phyloP scores from a whole-genome alignment of 2,797 vertebrate species.

The Austrolebias charrua region DNA sequence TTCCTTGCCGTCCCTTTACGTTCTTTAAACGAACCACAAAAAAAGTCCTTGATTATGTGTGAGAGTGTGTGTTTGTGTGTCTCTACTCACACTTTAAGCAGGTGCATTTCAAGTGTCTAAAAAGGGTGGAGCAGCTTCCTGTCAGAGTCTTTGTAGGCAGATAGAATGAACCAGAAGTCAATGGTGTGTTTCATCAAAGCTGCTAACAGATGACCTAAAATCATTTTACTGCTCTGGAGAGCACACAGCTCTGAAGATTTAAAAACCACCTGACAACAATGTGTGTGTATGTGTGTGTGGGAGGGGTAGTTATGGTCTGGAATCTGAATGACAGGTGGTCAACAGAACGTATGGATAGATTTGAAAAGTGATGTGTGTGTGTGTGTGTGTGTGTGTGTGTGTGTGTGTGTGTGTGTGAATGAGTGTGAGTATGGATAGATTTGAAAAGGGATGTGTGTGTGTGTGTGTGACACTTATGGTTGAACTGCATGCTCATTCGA shows the following conservation, averaged over 20 bases:
- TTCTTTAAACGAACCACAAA: slow-evolving; percentile 9
- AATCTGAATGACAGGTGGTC: slow-evolving; percentile 58
- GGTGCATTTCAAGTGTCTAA: slow-evolving; percentile 48
- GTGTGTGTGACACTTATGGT: slow-evolving; percentile 6
- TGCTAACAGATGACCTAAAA: slow-evolving; percentile 49
- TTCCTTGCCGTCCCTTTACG: slow-evolving; percentile 15
- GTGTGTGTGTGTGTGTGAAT: too few relatives aligned
- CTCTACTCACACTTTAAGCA: slow-evolving; percentile 43
- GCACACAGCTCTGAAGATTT: slow-evolving; percentile 55
- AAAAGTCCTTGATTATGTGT: not conserved
- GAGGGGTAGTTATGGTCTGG: not conserved
- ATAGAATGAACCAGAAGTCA: slow-evolving; percentile 56
- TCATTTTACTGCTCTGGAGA: slow-evolving; percentile 62
- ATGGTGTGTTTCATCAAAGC: slow-evolving; percentile 68
- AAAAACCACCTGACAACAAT: slow-evolving; percentile 62
- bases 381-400: too few relatives aligned
- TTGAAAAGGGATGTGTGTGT: slow-evolving; percentile 20
- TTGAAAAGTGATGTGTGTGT: slow-evolving; percentile 18
- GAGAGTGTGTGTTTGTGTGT: slow-evolving; percentile 8
- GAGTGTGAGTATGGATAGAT: not conserved
- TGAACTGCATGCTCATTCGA: not conserved
- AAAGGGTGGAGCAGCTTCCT: slow-evolving; percentile 41
- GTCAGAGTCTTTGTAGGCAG: slow-evolving; percentile 57
- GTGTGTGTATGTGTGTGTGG: slow-evolving; percentile 20
- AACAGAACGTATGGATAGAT: slow-evolving; percentile 24